These are phyloP conservation scores for Drosophila paracracens DNA, from an alignment of 2,888 invertebrate species.

Conservation along the genomic window DNA sequence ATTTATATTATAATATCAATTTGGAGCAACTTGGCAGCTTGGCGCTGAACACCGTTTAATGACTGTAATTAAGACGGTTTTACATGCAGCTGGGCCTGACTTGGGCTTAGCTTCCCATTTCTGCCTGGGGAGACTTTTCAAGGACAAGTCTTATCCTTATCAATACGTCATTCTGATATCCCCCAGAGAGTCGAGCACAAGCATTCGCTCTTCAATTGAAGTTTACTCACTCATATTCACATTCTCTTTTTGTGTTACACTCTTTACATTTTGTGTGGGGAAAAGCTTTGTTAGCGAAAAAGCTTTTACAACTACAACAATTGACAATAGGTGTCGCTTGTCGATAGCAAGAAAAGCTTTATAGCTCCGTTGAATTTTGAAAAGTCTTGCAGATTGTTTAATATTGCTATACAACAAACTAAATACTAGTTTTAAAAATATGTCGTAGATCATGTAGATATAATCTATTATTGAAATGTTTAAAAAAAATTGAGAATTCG, in stretches of 20 bases:
- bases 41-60: conserved; percentile 45
- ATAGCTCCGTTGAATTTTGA: background rate
- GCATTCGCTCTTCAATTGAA: conserved; percentile 24
- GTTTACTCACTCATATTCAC: background rate
- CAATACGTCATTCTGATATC: conserved; percentile 50
- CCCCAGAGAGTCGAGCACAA: background rate
- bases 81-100: conserved; percentile 44
- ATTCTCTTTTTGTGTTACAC: conserved; percentile 3
- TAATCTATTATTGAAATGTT: background rate
- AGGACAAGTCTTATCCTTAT: conserved; percentile 67
- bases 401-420: too few species aligned
- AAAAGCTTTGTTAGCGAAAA: background rate
- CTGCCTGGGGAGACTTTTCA: conserved; percentile 15
- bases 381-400: background rate
- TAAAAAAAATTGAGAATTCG: background rate
- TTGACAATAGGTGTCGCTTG: conserved; percentile 34
- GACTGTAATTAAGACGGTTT: conserved; percentile 59
- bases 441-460: too few species aligned
- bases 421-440: background rate
- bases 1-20: conserved; percentile 56
- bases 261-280: background rate
- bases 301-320: background rate
- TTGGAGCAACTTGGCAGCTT: conserved; percentile 19
- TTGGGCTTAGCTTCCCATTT: conserved; percentile 16
- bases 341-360: background rate